Evolutionary conservation across 2,797 vertebrate genomes (phyloP).

Genomic region (Petrocephalus schoutedeni): DNA sequence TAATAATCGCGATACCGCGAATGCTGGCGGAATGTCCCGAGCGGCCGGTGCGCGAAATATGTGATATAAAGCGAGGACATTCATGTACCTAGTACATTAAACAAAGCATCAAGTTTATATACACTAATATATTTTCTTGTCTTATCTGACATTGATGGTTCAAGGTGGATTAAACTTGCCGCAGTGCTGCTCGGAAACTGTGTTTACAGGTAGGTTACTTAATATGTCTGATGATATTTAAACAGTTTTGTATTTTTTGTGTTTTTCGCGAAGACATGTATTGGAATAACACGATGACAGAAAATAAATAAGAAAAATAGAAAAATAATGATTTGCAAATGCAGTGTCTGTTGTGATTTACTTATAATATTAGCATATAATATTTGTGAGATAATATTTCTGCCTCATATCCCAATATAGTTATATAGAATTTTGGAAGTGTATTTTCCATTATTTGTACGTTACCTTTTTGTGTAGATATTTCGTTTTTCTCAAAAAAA

Average conservation of each 20-base stretch:
- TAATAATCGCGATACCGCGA: slow-evolving; percentile 31
- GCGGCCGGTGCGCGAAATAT: background rate
- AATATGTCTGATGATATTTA: background rate
- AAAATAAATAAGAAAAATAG: background rate
- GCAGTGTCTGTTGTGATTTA: background rate
- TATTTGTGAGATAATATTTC: background rate
- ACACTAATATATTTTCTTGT: background rate
- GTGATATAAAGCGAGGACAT: background rate
- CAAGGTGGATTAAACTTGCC: slow-evolving; percentile 9
- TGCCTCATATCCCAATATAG: background rate
- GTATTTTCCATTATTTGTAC: background rate
- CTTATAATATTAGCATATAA: background rate
- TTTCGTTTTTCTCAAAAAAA: background rate
- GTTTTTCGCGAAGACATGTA: background rate
- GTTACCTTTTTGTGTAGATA: background rate
- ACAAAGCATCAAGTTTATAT: background rate
- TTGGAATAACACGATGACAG: background rate
- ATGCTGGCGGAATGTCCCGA: background rate
- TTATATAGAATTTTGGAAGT: background rate
- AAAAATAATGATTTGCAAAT: background rate
- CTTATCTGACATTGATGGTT: background rate
- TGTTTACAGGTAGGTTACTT: slow-evolving; percentile 23
- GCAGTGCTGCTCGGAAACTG: background rate
- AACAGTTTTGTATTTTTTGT: background rate
- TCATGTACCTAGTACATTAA: background rate